Conservation (phyloP, 2,888 invertebrate species). For the Endomychus coccineus region DNA sequence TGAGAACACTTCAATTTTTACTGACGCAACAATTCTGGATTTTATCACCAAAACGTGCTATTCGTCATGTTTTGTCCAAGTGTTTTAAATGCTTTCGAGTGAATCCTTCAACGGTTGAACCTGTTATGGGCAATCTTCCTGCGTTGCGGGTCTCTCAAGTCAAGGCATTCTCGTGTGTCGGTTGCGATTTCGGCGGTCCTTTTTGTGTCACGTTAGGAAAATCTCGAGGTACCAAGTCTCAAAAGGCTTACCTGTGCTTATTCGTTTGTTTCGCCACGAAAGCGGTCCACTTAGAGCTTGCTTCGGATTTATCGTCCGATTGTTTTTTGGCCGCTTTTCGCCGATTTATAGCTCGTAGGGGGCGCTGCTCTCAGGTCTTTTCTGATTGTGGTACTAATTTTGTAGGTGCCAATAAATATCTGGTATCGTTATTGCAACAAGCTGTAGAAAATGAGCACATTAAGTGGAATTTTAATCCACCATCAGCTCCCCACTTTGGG, state of each 20-base stretch:
- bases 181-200: conserved; percentile 19
- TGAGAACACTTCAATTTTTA: conserved; percentile 9
- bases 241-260: conserved; percentile 16
- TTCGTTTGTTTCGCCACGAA: conserved; percentile 17
- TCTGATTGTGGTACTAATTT: conserved; percentile 27
- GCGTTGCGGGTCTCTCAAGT: conserved; percentile 10
- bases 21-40: conserved; percentile 17
- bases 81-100: conserved; percentile 18
- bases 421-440: no score
- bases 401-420: conserved; percentile 15
- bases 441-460: no score
- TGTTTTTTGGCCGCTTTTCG: conserved; percentile 23
- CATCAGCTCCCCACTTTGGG: conserved; percentile 5
- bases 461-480: conserved; percentile 7
- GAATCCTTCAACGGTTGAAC: conserved; percentile 11
- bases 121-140: conserved; percentile 18
- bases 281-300: conserved; percentile 28
- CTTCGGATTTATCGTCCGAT: conserved; percentile 21
- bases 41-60: conserved; percentile 11
- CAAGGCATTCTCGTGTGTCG: conserved; percentile 15
- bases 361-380: conserved; percentile 18
- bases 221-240: conserved; percentile 8
- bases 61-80: conserved; percentile 13
- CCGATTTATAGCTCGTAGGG: conserved; percentile 26
- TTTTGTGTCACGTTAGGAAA: conserved; percentile 12